Conservation (phyloP, 2,113 vertebrate species). For the Leucopternis melanops region DNA sequence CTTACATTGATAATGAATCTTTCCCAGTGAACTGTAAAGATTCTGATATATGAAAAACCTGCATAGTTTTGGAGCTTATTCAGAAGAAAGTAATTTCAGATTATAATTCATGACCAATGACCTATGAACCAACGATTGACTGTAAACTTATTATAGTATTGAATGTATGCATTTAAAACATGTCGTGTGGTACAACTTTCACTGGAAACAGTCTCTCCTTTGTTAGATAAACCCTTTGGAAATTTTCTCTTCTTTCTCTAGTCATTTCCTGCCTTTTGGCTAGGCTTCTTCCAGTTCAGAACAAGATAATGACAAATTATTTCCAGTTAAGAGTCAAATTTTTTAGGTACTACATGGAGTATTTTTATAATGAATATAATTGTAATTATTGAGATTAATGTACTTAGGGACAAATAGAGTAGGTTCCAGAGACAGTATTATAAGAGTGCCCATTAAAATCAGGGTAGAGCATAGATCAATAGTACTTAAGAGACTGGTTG, state of each 20-base stretch:
- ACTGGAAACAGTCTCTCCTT: not conserved
- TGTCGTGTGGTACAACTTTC: not conserved
- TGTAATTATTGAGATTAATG: conserved; percentile 20
- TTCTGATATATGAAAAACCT: not conserved
- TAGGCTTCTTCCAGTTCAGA: not conserved
- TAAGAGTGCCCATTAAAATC: conserved; percentile 15
- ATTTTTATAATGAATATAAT: conserved; percentile 13
- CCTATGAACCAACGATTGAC: not conserved
- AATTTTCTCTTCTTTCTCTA: not conserved
- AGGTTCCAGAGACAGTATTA: not conserved
- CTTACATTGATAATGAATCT: not conserved
- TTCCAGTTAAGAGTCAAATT: not conserved
- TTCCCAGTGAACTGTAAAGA: not conserved
- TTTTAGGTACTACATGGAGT: not conserved
- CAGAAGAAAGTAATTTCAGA: not conserved
- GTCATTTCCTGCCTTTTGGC: not conserved
- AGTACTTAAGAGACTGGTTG: conserved; percentile 11
- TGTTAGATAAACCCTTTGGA: not conserved
- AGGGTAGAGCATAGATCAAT: conserved; percentile 13
- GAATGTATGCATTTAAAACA: not conserved
- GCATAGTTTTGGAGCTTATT: not conserved
- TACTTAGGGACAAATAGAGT: not conserved
- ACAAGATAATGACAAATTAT: conserved; percentile 17
- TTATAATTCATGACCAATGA: not conserved
- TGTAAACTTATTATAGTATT: not conserved